Base-by-base conservation (phyloP, 2,113 vertebrate species). In the Hypomesus transpacificus region DNA sequence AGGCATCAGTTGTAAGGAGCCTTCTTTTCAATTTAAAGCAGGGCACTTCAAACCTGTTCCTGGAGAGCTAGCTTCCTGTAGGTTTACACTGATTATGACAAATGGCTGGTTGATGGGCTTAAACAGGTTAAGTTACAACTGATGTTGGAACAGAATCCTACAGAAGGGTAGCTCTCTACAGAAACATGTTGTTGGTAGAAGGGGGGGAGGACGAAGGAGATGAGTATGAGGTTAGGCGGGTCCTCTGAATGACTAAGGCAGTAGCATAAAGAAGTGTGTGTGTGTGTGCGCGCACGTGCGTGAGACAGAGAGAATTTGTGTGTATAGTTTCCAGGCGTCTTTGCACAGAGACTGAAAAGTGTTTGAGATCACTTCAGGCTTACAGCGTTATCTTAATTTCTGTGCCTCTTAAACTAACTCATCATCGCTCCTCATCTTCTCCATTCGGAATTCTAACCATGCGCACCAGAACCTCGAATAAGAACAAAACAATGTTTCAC, bases 321-420 rank as follows among this genome's bases (percentile, higher is more conserved):
- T 14, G 71, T 17, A 34, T 73, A 26, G 65, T 73, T 68, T 83
- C 73, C 16, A 11, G 0, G 73, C 64, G 59, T 60, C 52, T 70
- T 8, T 21, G 66, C 76, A 71, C 67, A 2, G 72, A 63, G 53
- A 17, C 70, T 14, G 14, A 16, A 9, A 59, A 71, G 74, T 76
- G 68, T 75, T 77, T 77, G 83, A 84, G 84, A 86, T 89, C 85
- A 82, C 83, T 80, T 83, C 83, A 82, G 75, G 74, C 81, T 83
- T 82, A 26, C 71, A 66, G 72, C 73, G 71, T 68, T n/a, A 73
- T 64, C 57, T 78, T 75, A 75, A 52, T 76, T 76, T 83, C 26
- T 78, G 82, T 89, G 84, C 79, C 83, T 89, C 85, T 77, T 69
- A 82, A 80, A 71, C 66, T 74, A 74, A 59, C 57, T 57, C n/a